Evolutionary conservation across 2,888 invertebrate genomes (phyloP), one percentile per base, ranked within the genome.

Genomic region (Cheilosia pagana): DNA sequence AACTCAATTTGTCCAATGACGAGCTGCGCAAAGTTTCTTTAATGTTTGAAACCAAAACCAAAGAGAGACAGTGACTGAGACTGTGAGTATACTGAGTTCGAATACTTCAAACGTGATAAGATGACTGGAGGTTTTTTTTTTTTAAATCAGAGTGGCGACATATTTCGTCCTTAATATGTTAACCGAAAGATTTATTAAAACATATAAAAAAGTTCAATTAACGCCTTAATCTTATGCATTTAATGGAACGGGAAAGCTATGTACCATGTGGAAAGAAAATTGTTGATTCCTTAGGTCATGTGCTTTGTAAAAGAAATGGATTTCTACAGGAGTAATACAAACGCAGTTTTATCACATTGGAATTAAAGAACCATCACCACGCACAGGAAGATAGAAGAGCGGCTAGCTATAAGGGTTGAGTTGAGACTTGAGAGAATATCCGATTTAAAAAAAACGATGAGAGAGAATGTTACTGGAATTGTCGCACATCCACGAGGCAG

Each of bases 401-500:
- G 21, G 0, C 1, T 10, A 23, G 39, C 35, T 12, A 48, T 50
- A 25, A 63, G 60, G 68, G 53, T 48, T 25, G 60, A 19, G 19
- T 7, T 43, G 6, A n/a, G 41, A n/a, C 41, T 19, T 6, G 25
- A 53, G 60, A 74, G 72, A 53, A 48, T 19, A 19, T 7, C 3
- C 1, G 12, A 35, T 10, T 35, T 3, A 12, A 35, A 35, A 31
- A n/a, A 35, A 16, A 8, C 12, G 5, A 23, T 0, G n/a, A 45
- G 55, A 71, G 77, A 55, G 35, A 48, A 55, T 43, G 8, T 10
- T 45, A 81, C 41, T 85, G 82, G 78, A 78, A 78, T 68, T 35
- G 39, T 25, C 28, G 35, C 21, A 41, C 55, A 59, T 85, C 75
- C 85, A 85, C 85, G 75, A 85, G 85, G 75, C 75, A 67, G 57